Conservation (phyloP, 2,888 invertebrate species). For the Aelia acuminata region DNA sequence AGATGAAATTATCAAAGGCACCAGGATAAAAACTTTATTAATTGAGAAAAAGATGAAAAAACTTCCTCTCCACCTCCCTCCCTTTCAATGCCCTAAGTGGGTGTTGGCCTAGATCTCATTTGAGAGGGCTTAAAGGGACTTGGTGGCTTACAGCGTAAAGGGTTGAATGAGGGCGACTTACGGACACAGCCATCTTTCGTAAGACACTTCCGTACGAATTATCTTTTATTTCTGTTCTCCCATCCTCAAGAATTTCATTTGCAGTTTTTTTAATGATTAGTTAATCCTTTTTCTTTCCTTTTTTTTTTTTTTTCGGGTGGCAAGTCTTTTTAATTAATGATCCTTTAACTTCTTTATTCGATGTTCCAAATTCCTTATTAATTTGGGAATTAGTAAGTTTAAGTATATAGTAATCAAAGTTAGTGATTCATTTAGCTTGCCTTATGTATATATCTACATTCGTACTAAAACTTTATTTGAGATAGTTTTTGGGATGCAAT, state of each 20-base stretch:
- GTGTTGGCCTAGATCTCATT: slow-evolving; percentile 2
- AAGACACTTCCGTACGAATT: neutral
- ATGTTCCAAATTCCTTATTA: too few relatives aligned
- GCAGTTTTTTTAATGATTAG: neutral
- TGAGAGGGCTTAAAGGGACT: neutral
- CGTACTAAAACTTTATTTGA: too few relatives aligned
- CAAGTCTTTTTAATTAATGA: neutral
- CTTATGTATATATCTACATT: too few relatives aligned
- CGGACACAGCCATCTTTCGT: neutral
- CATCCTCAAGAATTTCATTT: neutral
- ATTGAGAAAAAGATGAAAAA: neutral
- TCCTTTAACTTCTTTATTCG: neutral
- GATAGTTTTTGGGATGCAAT: too few relatives aligned
- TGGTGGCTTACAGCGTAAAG: slow-evolving; percentile 17
- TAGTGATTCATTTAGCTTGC: too few relatives aligned
- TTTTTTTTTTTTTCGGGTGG: neutral
- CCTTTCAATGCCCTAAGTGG: slow-evolving; percentile 12
- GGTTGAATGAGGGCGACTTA: neutral
- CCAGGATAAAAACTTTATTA: slow-evolving; percentile 23
- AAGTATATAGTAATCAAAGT: too few relatives aligned
- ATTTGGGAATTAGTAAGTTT: too few relatives aligned
- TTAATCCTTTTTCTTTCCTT: too few relatives aligned
- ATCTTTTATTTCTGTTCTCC: neutral
- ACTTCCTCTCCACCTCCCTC: neutral
- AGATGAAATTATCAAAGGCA: neutral